phyloP scores from a whole-genome alignment of 2,888 invertebrate species.

The Dermolepida albohirtum region DNA sequence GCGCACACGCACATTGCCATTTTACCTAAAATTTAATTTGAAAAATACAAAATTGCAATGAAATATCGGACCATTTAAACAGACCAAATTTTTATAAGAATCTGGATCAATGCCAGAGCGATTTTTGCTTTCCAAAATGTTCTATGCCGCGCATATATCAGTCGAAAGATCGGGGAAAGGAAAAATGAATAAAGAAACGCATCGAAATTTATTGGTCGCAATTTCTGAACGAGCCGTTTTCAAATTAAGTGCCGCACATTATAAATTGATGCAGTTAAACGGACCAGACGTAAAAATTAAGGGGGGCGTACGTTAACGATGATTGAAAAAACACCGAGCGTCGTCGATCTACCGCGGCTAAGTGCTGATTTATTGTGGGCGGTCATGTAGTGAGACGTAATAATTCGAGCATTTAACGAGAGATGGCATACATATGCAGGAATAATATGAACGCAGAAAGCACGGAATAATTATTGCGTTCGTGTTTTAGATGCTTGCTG shows the following conservation, averaged over 20 bases:
- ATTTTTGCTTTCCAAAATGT: conserved; percentile 30
- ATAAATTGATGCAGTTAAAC: conserved; percentile 22
- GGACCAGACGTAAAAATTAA: conserved; percentile 22
- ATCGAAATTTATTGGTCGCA: conserved; percentile 5
- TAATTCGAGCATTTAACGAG: conserved; percentile 15
- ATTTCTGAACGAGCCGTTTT: conserved; percentile 9
- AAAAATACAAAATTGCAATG: conserved; percentile 12
- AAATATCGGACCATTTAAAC: conserved; percentile 23
- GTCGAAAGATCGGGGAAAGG: conserved; percentile 1
- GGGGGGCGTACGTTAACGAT: conserved; percentile 12
- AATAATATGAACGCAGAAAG: no score
- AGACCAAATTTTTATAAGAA: conserved; percentile 32
- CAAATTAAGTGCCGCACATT: conserved; percentile 8
- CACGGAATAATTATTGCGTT: no score
- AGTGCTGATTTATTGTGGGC: conserved; percentile 33
- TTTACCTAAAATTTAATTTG: background rate
- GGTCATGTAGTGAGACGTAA: conserved; percentile 18
- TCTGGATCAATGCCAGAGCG: conserved; percentile 27
- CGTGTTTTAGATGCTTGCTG: no score
- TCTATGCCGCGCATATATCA: conserved; percentile 6
- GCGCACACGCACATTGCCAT: no score
- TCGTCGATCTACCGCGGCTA: conserved; percentile 8
- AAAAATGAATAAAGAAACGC: conserved; percentile 1
- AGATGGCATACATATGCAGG: conserved; percentile 9
- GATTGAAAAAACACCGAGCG: conserved; percentile 10